A percentile compares a stretch with the other conserved stretches of the same genome.
phyloP scores from a whole-genome alignment of 2,888 invertebrate genomes.

The Atrina japonica region DNA sequence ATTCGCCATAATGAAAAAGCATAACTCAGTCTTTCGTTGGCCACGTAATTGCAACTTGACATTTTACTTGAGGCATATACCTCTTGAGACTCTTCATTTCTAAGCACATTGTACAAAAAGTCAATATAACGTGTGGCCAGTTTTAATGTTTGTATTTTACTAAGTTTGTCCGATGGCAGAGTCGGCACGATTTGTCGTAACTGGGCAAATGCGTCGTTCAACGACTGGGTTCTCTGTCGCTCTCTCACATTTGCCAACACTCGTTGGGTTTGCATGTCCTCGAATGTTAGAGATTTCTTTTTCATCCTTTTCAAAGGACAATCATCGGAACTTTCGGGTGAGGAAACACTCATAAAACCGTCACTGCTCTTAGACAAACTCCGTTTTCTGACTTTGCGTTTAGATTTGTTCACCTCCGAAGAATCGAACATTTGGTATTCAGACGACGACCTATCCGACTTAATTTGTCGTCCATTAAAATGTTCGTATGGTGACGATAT shows the following conservation, averaged over 20 bases:
- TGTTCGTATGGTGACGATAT: neutral
- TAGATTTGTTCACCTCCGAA: neutral
- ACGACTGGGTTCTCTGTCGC: constrained; percentile 82
- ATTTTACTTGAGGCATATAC: constrained; percentile 46
- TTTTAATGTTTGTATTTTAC: constrained; percentile 98
- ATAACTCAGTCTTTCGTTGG: constrained; percentile 94
- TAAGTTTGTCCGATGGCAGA: constrained; percentile 97
- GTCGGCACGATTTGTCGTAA: constrained; percentile 97
- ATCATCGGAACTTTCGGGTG: constrained; percentile 26
- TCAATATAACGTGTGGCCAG: constrained; percentile 96
- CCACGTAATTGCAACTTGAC: constrained; percentile 85
- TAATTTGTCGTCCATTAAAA: neutral
- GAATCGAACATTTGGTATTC: neutral
- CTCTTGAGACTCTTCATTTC: constrained; percentile 46
- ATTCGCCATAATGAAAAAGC: constrained; percentile 98
- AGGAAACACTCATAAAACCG: constrained; percentile 25
- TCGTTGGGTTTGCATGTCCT: constrained; percentile 91
- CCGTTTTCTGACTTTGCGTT: constrained; percentile 13
- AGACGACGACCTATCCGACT: neutral
- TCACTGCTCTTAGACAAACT: constrained; percentile 29
- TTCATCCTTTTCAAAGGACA: constrained; percentile 39
- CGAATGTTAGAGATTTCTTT: constrained; percentile 80
- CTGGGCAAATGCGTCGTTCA: constrained; percentile 90
- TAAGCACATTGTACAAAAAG: constrained; percentile 84
- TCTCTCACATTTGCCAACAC: constrained; percentile 96